Evolutionary conservation across 2,888 invertebrate genomes (phyloP).

Genomic region (Clistopyga incitator): DNA sequence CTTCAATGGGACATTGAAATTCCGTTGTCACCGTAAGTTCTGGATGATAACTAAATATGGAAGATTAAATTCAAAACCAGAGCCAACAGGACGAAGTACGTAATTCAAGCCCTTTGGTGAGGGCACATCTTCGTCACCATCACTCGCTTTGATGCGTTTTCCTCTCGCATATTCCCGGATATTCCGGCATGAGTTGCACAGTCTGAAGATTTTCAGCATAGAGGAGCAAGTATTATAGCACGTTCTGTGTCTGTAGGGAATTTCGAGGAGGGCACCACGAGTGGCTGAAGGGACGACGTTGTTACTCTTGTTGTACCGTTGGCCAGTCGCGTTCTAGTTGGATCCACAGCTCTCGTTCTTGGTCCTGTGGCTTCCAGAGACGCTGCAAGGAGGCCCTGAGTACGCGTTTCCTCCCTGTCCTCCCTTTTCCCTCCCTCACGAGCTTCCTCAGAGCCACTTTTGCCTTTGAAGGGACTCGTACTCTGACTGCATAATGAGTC

Average conservation of each 20-base stretch:
- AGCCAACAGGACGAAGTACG: conserved; percentile 1
- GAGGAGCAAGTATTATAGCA: conserved; percentile 18
- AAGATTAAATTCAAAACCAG: conserved; percentile 28
- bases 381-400: conserved; percentile 32
- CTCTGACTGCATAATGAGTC: conserved; percentile 77
- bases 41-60: conserved; percentile 19
- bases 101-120: conserved; percentile 45
- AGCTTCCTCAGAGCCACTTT: conserved; percentile 45
- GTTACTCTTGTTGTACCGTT: conserved; percentile 15
- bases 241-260: conserved; percentile 40
- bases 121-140: conserved; percentile 9
- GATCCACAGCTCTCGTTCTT: conserved; percentile 10
- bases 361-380: conserved; percentile 34
- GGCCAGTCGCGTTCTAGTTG: conserved; percentile 15
- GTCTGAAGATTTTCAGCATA: conserved; percentile 34
- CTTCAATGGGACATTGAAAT: background rate
- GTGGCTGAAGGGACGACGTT: conserved; percentile 2
- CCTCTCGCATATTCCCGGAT: conserved; percentile 34
- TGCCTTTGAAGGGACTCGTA: conserved; percentile 72
- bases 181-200: conserved; percentile 6
- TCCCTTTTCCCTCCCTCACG: conserved; percentile 2
- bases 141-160: conserved; percentile 24
- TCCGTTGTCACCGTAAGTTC: background rate
- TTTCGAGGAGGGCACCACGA: conserved; percentile 39
- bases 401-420: conserved; percentile 5